A percentile compares a stretch with the other conserved stretches of the same genome.
Evolutionary conservation across 2,888 invertebrate genomes (phyloP).

Genomic region (Chalcosyrphus nemorum): DNA sequence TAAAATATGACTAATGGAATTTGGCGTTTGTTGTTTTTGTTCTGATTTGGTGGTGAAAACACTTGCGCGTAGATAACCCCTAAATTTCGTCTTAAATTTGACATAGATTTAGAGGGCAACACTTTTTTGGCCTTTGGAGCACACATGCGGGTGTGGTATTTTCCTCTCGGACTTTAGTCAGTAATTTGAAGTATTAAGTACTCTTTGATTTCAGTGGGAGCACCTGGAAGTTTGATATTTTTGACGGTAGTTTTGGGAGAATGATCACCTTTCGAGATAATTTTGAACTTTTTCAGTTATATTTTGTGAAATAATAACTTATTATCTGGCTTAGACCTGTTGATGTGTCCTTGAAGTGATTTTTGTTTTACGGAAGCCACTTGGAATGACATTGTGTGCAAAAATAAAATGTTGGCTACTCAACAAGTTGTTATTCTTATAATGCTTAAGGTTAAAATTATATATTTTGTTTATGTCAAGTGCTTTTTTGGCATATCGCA

Average conservation of each 20-base stretch:
- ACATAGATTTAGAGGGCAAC: constrained; percentile 4
- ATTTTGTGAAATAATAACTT: neutral
- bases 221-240: neutral
- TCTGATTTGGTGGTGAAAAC: neutral
- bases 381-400: neutral
- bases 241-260: neutral
- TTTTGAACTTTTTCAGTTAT: neutral
- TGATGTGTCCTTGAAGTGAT: neutral
- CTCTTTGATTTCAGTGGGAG: too few relatives aligned
- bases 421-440: too few relatives aligned
- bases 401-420: too few relatives aligned
- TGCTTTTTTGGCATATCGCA: neutral
- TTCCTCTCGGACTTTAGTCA: constrained; percentile 9
- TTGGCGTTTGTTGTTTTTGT: neutral
- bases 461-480: neutral
- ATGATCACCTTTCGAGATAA: neutral
- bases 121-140: neutral
- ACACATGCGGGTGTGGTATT: constrained; percentile 11
- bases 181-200: too few relatives aligned
- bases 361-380: neutral
- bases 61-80: constrained; percentile 7
- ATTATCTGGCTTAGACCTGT: neutral
- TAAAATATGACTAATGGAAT: constrained; percentile 14
- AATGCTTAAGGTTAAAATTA: neutral
- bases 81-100: constrained; percentile 24